Evolutionary conservation across 2,113 vertebrate species (phyloP).

Genomic region (Ailurus styani): DNA sequence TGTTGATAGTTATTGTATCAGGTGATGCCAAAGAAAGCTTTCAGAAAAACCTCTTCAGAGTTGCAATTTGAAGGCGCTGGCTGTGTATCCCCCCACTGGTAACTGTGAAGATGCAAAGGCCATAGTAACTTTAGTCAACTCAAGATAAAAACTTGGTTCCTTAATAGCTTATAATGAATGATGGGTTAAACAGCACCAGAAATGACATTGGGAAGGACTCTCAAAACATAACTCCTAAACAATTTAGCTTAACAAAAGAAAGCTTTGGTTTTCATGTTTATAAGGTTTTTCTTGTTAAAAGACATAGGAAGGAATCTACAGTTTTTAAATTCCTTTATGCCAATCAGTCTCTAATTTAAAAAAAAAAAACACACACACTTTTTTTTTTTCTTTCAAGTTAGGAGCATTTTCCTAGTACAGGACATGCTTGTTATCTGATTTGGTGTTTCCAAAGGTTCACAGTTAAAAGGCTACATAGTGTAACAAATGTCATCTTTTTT

Average conservation of each 20-base stretch:
- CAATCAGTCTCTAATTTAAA: background rate
- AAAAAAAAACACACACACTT: background rate
- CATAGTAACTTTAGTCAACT: background rate
- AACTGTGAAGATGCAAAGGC: background rate
- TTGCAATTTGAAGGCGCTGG: background rate
- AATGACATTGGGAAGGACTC: background rate
- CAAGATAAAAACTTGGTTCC: background rate
- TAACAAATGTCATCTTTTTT: background rate
- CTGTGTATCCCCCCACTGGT: background rate
- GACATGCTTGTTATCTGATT: background rate
- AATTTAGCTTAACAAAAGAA: background rate
- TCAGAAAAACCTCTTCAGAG: background rate
- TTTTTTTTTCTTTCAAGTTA: background rate
- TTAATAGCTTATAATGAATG: background rate
- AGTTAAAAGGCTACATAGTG: background rate
- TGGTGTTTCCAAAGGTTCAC: background rate
- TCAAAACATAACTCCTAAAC: background rate
- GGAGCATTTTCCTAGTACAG: background rate
- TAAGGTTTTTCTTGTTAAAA: background rate
- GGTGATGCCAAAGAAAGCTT: background rate
- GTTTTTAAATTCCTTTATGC: background rate
- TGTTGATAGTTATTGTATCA: background rate
- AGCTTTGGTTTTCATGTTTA: background rate
- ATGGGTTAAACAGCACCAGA: background rate
- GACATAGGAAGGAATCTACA: background rate